Evolutionary conservation across 2,888 invertebrate genomes (phyloP).

Genomic region (Leptinotarsa tumamoca): DNA sequence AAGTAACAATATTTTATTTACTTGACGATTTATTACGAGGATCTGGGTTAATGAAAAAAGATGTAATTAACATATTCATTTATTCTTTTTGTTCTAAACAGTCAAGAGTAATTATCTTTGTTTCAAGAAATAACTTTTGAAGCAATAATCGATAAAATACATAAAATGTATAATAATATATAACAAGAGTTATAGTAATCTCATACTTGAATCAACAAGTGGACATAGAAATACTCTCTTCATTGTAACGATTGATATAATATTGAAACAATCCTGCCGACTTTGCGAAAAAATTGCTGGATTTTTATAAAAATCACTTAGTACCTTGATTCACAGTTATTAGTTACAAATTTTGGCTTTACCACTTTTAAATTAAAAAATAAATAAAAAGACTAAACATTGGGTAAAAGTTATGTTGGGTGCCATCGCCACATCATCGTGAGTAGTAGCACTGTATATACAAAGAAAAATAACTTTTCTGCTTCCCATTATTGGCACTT

Average conservation of each 20-base stretch:
- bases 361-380: too few species aligned
- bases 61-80: background rate
- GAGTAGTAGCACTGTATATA: too few species aligned
- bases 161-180: constrained; percentile 9
- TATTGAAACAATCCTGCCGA: background rate
- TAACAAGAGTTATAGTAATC: constrained; percentile 6
- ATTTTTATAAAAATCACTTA: too few species aligned
- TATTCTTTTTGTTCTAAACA: background rate
- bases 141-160: constrained; percentile 4
- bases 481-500: too few species aligned
- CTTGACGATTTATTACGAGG: background rate
- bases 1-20: too few species aligned
- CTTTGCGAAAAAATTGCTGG: background rate
- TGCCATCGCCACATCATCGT: too few species aligned
- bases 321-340: too few species aligned
- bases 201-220: constrained; percentile 5
- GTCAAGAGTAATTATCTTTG: background rate
- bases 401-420: too few species aligned
- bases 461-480: too few species aligned
- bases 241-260: background rate
- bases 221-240: background rate
- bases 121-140: constrained; percentile 10
- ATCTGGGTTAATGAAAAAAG: background rate
- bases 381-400: too few species aligned
- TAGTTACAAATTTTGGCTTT: too few species aligned